Evolutionary conservation across 2,113 vertebrate genomes (phyloP), one percentile per base, ranked within the genome.

Genomic region (Petroica traversi): DNA sequence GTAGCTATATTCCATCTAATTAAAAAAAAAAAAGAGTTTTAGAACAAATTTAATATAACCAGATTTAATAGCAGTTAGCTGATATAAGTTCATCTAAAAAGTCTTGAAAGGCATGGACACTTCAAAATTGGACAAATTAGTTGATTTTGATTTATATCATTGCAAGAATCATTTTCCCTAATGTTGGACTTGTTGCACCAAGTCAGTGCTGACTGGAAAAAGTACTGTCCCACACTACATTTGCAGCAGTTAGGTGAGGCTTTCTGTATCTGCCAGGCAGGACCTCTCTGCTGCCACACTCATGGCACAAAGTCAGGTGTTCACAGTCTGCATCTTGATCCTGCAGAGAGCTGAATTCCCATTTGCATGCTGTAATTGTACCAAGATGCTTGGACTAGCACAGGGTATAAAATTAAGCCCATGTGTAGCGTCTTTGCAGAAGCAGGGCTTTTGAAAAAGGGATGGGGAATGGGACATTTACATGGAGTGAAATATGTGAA

Each of bases 191-290:
- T 58, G 31, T 40, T 79, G 41, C 41, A 52, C 6, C 16, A 26
- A 26, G 51, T 49, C n/a, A 12, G 28, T 85, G 38, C 46, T 43
- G 54, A 11, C 24, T 40, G 24, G 6, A 57, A 43, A 4, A 28
- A 54, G 49, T n/a, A 19, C 34, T 48, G 12, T 69, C 15, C 29
- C 0, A 1, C 11, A 8, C 16, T 26, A 31, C 46, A 5, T 49
- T 5, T 25, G 25, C 33, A 46, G 33, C 9, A n/a, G 8, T 20
- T 45, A 36, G 36, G 24, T 0, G 1, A 45, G 19, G 31, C 14
- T 78, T 77, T 66, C n/a, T 23, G 8, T 31, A 11, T 10, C 52
- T 67, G 7, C 43, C 38, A 57, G 45, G 34, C 45, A 73, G 45
- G 38, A 20, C 43, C 29, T 45, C 34, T 49, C 52, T 88, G 33